Percentiles rank a stretch among this genome's conserved stretches.
Evolutionary conservation across 2,797 vertebrate genomes (phyloP).

Genomic region (Clamator glandarius): DNA sequence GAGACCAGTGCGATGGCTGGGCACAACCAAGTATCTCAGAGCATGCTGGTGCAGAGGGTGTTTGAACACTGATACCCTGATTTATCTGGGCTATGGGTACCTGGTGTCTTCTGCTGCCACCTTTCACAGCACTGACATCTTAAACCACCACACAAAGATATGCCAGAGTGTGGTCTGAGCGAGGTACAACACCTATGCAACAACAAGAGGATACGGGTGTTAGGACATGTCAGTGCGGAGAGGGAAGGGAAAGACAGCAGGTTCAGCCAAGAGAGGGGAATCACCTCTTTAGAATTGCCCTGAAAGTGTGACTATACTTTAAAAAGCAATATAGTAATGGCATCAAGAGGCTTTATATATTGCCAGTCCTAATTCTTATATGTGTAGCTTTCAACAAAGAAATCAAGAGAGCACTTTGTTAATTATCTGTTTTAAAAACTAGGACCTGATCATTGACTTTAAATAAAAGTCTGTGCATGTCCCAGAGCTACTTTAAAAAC

Average conservation of each 20-base stretch:
- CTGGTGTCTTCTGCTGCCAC: background rate
- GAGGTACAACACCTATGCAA: background rate
- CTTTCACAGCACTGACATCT: background rate
- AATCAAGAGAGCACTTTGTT: background rate
- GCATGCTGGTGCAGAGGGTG: background rate
- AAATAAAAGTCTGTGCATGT: background rate
- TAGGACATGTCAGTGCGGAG: background rate
- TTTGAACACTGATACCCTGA: background rate
- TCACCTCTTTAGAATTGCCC: background rate
- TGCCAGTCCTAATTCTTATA: background rate
- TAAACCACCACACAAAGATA: background rate
- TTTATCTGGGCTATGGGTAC: rapidly evolving
- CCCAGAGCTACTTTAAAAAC: background rate
- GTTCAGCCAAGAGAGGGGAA: background rate
- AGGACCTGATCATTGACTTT: background rate
- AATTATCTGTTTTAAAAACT: background rate
- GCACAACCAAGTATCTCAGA: background rate
- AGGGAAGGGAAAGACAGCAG: background rate
- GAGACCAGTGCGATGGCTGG: background rate
- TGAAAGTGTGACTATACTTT: background rate
- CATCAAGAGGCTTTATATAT: background rate
- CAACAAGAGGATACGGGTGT: background rate
- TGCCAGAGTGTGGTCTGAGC: background rate
- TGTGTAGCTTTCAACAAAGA: background rate
- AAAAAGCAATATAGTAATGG: background rate